These are phyloP conservation scores for Panonychus citri DNA, from an alignment of 1,140 invertebrate species.

Conservation along the genomic window DNA sequence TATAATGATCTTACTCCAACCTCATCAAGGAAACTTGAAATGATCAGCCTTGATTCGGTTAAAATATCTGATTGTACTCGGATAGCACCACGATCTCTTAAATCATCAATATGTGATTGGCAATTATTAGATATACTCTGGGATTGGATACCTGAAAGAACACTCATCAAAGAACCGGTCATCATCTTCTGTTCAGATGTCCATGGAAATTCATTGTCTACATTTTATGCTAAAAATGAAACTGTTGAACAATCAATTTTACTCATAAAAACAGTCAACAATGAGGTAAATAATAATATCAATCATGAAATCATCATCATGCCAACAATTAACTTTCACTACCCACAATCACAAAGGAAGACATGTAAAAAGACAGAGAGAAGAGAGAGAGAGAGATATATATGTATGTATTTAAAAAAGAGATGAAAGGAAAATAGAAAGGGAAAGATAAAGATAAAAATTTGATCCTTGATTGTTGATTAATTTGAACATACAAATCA, in stretches of 20 bases:
- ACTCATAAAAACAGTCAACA: constrained; percentile 24
- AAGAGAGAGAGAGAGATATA: too few relatives aligned
- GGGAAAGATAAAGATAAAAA: too few relatives aligned
- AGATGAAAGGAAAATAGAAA: too few relatives aligned
- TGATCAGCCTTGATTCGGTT: neutral
- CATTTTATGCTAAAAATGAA: constrained; percentile 56
- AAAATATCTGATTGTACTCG: constrained; percentile 1
- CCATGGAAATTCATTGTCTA: constrained; percentile 36
- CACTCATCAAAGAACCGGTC: constrained; percentile 80
- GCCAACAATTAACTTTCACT: too few relatives aligned
- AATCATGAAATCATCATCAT: too few relatives aligned
- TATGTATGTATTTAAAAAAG: too few relatives aligned
- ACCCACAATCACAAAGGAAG: too few relatives aligned
- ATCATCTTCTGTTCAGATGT: constrained; percentile 88
- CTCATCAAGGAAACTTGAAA: neutral
- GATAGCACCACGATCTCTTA: constrained; percentile 6
- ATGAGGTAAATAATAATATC: constrained; percentile 20
- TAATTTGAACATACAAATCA: too few relatives aligned
- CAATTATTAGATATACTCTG: constrained; percentile 34
- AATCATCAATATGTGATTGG: constrained; percentile 6
- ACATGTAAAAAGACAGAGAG: too few relatives aligned
- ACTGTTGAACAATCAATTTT: constrained; percentile 24
- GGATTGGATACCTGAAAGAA: constrained; percentile 80
- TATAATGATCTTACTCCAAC: neutral
- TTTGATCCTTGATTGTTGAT: too few relatives aligned